These are phyloP conservation scores for Origma solitaria DNA, from an alignment of 2,113 vertebrate genomes.

Conservation along the genomic window DNA sequence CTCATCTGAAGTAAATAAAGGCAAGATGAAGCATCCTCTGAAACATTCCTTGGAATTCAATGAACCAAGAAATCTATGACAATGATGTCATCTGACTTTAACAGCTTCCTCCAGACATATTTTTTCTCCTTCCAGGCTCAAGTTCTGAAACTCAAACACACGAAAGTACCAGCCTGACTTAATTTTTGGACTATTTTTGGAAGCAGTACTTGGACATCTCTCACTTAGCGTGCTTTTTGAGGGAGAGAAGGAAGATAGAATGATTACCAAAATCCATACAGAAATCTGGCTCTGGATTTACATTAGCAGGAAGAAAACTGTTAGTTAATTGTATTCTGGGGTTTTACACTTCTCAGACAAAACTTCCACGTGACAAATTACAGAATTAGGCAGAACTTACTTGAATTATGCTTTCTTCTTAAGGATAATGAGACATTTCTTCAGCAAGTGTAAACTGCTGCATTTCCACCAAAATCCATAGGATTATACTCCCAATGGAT, in stretches of 20 bases:
- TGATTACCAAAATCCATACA: neutral
- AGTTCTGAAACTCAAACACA: neutral
- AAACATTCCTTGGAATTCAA: neutral
- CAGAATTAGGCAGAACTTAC: neutral
- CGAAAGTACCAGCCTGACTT: neutral
- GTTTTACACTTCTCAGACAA: neutral
- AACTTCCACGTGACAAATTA: neutral
- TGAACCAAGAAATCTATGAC: neutral
- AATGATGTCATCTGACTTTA: neutral
- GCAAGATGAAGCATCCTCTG: neutral
- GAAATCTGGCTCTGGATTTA: neutral
- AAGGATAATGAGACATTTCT: neutral
- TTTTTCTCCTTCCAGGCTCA: neutral
- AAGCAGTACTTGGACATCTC: neutral
- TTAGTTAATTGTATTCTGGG: neutral
- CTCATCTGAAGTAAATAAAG: neutral
- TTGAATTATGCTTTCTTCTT: neutral
- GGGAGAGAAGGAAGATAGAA: neutral
- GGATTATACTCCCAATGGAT: neutral
- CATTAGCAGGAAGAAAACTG: neutral
- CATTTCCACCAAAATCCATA: neutral
- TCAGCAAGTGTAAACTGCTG: neutral
- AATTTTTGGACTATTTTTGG: neutral
- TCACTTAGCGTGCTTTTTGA: neutral
- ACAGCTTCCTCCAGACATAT: neutral